Evolutionary conservation across 64 coral and sea anemone genomes (phyloP), one percentile per base, ranked within the genome.

Genomic region (Trachythela sp.): DNA sequence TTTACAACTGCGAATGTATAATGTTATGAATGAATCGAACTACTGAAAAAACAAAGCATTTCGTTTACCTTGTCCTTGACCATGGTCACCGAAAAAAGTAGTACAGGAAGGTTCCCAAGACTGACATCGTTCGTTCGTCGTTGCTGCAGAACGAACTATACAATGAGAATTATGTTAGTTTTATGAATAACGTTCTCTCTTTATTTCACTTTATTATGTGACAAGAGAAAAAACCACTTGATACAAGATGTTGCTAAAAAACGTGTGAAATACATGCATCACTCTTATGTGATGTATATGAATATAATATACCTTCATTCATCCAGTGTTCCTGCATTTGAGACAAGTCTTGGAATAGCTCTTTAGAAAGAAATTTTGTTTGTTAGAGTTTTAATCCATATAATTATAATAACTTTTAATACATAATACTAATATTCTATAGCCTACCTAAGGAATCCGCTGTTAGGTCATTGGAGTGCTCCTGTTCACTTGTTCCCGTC

Each of bases 251-350:
- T 45, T 11, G 42, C 42, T 4, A 4, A 45, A 45, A 45, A 45
- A n/a, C n/a, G n/a, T 45, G 26, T 20, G 56, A 26, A 20, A n/a
- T 5, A 52, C 13, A 11, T 27, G 5, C 24, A 8, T n/a, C 3
- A 18, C 4, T 64, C 22, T 8, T 64, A n/a, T 26, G 20, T n/a
- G 56, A 20, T 27, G 56, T 64, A 20, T n/a, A 18, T 9, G 56
- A 30, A 36, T 29, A 80, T 80, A 34, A 4, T 36, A 30, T 80
- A 80, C 75, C 75, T 80, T 80, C 33, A 80, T 80, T 80, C 37
- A 80, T 37, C 75, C 75, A 80, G 13, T 80, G 75, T 29, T 80
- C 75, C 20, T 80, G 75, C 75, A 80, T 80, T 35, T 80, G 75
- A 37, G 75, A 80, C 37, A 80, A 37, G 20, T 80, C 75, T 80